Evolutionary conservation across 2,113 vertebrate species (phyloP).

Genomic region (Stegostoma tigrinum): DNA sequence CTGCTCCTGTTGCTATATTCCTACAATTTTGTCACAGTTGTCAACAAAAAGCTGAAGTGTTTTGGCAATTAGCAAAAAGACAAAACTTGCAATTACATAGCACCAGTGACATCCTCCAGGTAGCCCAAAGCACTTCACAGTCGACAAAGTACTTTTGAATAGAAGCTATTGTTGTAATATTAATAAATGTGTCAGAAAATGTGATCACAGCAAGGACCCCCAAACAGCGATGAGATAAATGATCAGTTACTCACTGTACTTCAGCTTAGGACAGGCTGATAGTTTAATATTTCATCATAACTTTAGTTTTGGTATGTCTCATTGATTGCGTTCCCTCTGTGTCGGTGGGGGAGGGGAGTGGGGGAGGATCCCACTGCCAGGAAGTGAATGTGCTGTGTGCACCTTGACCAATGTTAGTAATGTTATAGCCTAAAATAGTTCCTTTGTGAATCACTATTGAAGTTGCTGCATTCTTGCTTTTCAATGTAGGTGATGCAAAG

Average conservation of each 20-base stretch:
- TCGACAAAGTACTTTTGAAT: neutral
- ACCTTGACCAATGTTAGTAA: neutral
- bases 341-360: neutral
- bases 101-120: neutral
- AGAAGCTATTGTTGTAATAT: neutral
- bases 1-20: neutral
- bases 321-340: neutral
- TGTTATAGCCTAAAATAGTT: neutral
- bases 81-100: neutral
- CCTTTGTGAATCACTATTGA: neutral
- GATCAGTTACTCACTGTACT: neutral
- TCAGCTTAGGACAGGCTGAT: neutral
- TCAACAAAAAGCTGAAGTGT: neutral
- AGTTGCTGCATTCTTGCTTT: neutral
- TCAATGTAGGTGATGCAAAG: neutral
- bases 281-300: neutral
- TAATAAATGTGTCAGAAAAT: neutral
- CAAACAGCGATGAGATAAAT: neutral
- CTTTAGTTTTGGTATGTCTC: neutral
- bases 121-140: neutral
- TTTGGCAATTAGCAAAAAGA: neutral
- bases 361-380: neutral
- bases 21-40: neutral
- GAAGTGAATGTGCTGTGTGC: neutral
- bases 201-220: neutral